These are phyloP conservation scores for Tryphoninae sp. DNA, from an alignment of 2,888 invertebrate genomes.

Conservation along the genomic window DNA sequence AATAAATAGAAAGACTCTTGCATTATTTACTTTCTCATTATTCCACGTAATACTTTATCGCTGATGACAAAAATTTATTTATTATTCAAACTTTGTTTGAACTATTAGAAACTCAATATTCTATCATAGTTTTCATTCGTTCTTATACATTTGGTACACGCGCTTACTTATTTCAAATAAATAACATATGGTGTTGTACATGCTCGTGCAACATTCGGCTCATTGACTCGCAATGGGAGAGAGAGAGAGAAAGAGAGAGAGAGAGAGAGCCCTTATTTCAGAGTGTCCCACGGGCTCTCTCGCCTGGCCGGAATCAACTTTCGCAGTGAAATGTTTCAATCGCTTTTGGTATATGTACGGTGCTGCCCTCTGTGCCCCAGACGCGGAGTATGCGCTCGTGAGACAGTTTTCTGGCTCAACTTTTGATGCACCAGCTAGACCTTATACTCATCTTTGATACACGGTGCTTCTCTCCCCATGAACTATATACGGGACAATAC, in stretches of 20 bases:
- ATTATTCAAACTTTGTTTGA: not conserved
- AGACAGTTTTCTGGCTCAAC: constrained; percentile 25
- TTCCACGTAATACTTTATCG: not conserved
- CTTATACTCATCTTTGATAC: not conserved
- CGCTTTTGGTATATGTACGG: constrained; percentile 60
- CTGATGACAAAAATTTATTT: not conserved
- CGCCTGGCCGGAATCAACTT: constrained; percentile 30
- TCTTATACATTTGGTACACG: not conserved
- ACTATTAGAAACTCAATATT: constrained; percentile 1
- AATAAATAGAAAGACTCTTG: not conserved
- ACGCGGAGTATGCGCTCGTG: constrained; percentile 29
- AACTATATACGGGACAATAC: constrained; percentile 47
- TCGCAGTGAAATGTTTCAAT: constrained; percentile 67
- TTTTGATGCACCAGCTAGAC: constrained; percentile 4
- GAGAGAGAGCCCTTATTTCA: not conserved
- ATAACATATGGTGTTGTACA: constrained; percentile 73
- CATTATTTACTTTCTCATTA: not conserved
- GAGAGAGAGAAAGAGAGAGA: not conserved
- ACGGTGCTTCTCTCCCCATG: not conserved
- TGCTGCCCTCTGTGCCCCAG: constrained; percentile 42
- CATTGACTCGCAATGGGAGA: constrained; percentile 70
- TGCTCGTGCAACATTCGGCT: constrained; percentile 68
- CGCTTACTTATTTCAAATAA: constrained; percentile 63
- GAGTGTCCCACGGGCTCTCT: constrained; percentile 71
- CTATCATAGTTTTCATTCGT: constrained; percentile 18